Evolutionary conservation across 2,113 vertebrate species (phyloP), one percentile per base, ranked within the genome.

Genomic region (Ictidomys tridecemlineatus): DNA sequence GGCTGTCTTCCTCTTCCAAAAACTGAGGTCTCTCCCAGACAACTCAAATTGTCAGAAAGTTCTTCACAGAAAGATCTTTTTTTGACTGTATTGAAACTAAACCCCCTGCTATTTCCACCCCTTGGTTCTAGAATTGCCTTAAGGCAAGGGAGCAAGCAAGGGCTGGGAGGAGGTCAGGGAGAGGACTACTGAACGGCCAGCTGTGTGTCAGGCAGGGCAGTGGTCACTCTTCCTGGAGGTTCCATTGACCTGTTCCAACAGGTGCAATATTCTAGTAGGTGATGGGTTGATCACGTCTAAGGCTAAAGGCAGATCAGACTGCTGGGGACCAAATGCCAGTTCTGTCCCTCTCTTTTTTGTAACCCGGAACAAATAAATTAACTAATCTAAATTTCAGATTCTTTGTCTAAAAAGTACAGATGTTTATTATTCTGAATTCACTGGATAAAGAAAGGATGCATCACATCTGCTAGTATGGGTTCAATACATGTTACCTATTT

Each of bases 31-130:
- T 85, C 58, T 76, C 48, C 65, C 7, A 5, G 63, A 34, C 12
- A 22, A 58, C 73, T 76, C 42, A 22, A 12, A 28, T 11, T 22
- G 12, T 65, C 78, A 74, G 88, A 12, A 89, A 45, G 48, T 69
- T 58, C 69, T 89, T 77, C 30, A 51, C 78, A 70, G 88, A 16
- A 89, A 45, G 48, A 63, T 58, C 69, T 89, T 77, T 24, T 72
- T 79, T 34, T 39, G 51, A 14, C 51, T 32, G 17, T 10, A 73
- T 1, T 48, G n/a, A 32, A 42, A 45, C 30, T 22, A 51, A 79
- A n/a, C 5, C 16, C 22, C 28, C 18, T 39, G 34, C 69, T 72
- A 17, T 37, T 89, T 53, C 42, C 6, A 37, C 17, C 20, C 58
- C 3, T 30, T 34, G 7, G 5, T 30, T 1, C 14, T 34, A 32